Conservation (phyloP, 2,113 vertebrate species). For the Salvelinus sp. region DNA sequence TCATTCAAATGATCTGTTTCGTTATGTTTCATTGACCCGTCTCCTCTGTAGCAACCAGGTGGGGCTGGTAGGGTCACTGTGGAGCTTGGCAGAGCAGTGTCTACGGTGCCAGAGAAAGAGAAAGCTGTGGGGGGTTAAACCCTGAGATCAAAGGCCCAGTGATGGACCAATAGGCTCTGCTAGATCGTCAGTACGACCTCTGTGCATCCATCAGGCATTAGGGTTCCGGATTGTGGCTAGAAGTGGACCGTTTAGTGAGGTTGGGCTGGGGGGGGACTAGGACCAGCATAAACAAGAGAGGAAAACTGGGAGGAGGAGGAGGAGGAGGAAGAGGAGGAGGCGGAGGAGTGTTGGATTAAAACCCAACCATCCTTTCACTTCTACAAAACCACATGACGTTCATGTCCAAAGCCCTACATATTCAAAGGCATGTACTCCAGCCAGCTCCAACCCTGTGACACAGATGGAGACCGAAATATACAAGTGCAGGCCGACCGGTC, state of each 20-base stretch:
- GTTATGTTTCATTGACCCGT: background rate
- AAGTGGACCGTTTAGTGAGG: slow-evolving; percentile 46
- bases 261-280: slow-evolving; percentile 22
- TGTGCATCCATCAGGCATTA: slow-evolving; percentile 63
- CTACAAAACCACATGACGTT: slow-evolving; percentile 69
- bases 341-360: slow-evolving; percentile 49
- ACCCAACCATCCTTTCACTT: slow-evolving; percentile 67
- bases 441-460: slow-evolving; percentile 64
- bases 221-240: slow-evolving; percentile 39
- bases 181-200: slow-evolving; percentile 61
- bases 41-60: slow-evolving; percentile 34
- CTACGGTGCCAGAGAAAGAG: slow-evolving; percentile 44
- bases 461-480: slow-evolving; percentile 72
- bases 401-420: slow-evolving; percentile 67
- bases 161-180: slow-evolving; percentile 54
- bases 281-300: slow-evolving; percentile 52
- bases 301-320: slow-evolving; percentile 34
- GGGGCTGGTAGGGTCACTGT: slow-evolving; percentile 27
- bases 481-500: slow-evolving; percentile 60
- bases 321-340: slow-evolving; percentile 26
- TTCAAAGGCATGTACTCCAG: slow-evolving; percentile 62
- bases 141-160: slow-evolving; percentile 65
- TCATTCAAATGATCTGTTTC: background rate
- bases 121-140: slow-evolving; percentile 53
- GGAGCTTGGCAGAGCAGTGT: slow-evolving; percentile 45